Evolutionary conservation across 2,888 invertebrate species (phyloP), one percentile per base, ranked within the genome.

Genomic region (Cataglyphis livida): DNA sequence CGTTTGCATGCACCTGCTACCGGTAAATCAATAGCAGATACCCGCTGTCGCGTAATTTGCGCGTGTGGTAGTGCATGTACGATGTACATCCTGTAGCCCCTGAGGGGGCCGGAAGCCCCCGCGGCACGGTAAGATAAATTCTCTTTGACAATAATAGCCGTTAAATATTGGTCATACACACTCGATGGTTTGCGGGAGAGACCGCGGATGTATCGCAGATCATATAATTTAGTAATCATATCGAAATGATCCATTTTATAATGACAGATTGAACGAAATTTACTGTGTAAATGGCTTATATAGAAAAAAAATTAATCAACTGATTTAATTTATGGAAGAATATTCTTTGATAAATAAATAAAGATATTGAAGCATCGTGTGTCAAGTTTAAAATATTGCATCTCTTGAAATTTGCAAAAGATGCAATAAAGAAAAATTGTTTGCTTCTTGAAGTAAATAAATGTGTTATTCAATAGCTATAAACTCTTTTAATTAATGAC

Each of bases 111-210:
- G 82, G 79, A 54, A 65, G 65, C 85, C 84, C 85, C 84, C 76
- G 74, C 79, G 81, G 86, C 84, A 86, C 89, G 88, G 88, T 89
- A 91, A 90, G 91, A 91, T 91, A 91, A 91, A 91, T 91, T 91
- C 91, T 91, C 88, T 91, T 91, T 91, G 91, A 89, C 91, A 90
- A 86, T 91, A 91, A 91, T 91, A 90, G 89, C 88, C 85, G 90
- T 91, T 91, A 91, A 91, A 91, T 91, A 91, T 91, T 91, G 91
- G 91, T 91, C 90, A 91, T 90, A 88, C 87, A 86, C 87, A 85
- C 85, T 87, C 81, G 74, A 74, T 85, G 85, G 84, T 61, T 71
- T 82, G 74, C 66, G 70, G 70, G 44, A 62, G 78, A 68, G 75
- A 84, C 82, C 86, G 85, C 32, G 84, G 85, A 84, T 78, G 75